Base-by-base conservation (phyloP, 2,797 vertebrate species). In the Megalops cyprinoides region DNA sequence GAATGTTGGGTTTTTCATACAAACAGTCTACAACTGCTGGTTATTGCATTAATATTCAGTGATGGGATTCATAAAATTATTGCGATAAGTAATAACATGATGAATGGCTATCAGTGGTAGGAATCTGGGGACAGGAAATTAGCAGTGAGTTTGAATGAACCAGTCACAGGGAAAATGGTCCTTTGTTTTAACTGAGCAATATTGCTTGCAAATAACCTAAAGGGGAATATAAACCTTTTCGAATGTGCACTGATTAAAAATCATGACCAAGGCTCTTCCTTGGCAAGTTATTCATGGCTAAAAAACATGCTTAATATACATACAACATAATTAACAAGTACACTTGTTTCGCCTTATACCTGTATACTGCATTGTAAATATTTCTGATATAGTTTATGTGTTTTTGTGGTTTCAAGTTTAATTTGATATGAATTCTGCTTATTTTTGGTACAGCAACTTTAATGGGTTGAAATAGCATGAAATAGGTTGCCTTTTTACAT, bases 1-100 rank as follows among this genome's bases (percentile, higher is more conserved):
- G 15, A 18, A 23, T 42, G 65, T 42, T 15, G 7, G 15, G 7
- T 69, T 69, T 69, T 18, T 69, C 65, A 69, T 69, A 42, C 20
- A 42, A 39, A 42, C 20, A 5, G 18, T 42, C 34, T 37, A 42
- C 65, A 69, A 42, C 39, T 23, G 65, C 37, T 69, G 65, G 42
- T 69, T 69, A 69, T 69, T 37, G 18, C 42, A 37, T 69, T 69
- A 69, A 69, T 69, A 42, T 69, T 69, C 65, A 69, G n/a, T 37
- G n/a, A 42, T 69, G 65, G 34, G 34, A 39, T 18, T 37, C 65
- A 39, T 23, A 42, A 69, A 42, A 69, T 69, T 42, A 23, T 37
- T 10, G 39, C 37, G 34, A 42, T 69, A 69, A 69, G 42, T 69
- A 42, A 69, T 4, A 25, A 23, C 18, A 42, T 39, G 65, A 69